These are phyloP conservation scores for Drosophila acutilabella DNA, from an alignment of 2,888 invertebrate species.

Conservation along the genomic window DNA sequence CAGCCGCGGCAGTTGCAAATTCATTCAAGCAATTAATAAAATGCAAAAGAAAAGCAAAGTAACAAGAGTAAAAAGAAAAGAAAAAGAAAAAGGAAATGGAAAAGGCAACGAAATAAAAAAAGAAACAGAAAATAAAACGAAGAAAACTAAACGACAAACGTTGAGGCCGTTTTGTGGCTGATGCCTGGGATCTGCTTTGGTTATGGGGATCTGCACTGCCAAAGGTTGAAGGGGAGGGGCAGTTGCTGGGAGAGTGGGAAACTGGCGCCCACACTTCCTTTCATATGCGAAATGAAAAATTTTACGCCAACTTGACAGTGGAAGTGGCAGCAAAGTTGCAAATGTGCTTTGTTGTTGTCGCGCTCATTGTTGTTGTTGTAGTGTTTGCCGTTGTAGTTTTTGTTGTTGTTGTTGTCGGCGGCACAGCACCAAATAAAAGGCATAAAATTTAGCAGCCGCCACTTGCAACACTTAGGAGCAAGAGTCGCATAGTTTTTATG, in stretches of 20 bases:
- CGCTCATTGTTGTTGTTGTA: conserved; percentile 30
- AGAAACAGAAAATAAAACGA: conserved; percentile 17
- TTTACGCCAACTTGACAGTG: conserved; percentile 79
- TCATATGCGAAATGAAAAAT: conserved; percentile 79
- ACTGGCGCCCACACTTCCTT: conserved; percentile 78
- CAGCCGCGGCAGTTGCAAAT: conserved; percentile 67
- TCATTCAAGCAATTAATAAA: conserved; percentile 77
- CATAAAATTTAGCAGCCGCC: conserved; percentile 66
- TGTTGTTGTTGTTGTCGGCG: conserved; percentile 50
- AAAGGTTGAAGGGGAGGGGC: not conserved
- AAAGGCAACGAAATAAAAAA: conserved; percentile 16
- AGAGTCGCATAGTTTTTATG: conserved; percentile 70
- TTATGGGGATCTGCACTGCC: conserved; percentile 10
- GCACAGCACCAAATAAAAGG: conserved; percentile 69
- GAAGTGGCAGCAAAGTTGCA: conserved; percentile 76
- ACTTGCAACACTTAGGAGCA: conserved; percentile 57
- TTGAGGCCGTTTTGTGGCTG: conserved; percentile 62
- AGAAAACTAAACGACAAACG: conserved; percentile 66
- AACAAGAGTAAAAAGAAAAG: conserved; percentile 15
- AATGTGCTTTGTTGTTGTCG: conserved; percentile 67
- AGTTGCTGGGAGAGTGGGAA: not conserved
- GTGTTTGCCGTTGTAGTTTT: conserved; percentile 20
- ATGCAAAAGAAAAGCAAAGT: conserved; percentile 58
- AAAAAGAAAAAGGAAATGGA: conserved; percentile 1
- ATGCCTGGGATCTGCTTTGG: conserved; percentile 41